Evolutionary conservation across 2,113 vertebrate species (phyloP).

Genomic region (Orientallactaga bullata): DNA sequence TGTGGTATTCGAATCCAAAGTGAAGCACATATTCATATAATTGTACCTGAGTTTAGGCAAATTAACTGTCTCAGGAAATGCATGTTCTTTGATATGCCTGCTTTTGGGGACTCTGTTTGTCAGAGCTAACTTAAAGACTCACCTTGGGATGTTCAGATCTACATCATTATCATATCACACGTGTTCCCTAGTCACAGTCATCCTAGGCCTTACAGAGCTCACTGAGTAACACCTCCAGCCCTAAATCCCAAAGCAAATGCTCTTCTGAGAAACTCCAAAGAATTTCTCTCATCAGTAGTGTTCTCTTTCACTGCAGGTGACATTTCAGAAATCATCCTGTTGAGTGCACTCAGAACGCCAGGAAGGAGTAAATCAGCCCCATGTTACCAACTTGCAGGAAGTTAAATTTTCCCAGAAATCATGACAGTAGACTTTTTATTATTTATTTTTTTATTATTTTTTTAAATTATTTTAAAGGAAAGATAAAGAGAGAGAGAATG

Average conservation of each 20-base stretch:
- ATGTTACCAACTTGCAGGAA: not conserved
- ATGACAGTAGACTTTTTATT: not conserved
- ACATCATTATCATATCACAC: not conserved
- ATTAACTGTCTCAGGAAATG: not conserved
- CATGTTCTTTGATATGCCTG: not conserved
- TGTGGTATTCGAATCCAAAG: not conserved
- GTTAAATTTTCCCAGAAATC: not conserved
- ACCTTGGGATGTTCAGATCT: not conserved
- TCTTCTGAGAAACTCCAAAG: not conserved
- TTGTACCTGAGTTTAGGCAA: not conserved
- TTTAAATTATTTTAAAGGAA: not conserved
- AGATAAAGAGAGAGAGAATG: not conserved
- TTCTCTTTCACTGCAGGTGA: not conserved
- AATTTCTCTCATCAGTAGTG: not conserved
- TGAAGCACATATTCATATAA: not conserved
- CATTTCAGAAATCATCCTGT: not conserved
- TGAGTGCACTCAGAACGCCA: not conserved
- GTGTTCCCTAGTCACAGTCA: not conserved
- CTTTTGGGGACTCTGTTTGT: not conserved
- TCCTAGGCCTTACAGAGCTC: rapidly evolving
- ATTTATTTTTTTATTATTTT: conserved; percentile 23
- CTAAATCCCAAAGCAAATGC: not conserved
- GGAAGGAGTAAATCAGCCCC: not conserved
- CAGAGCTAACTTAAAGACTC: not conserved
- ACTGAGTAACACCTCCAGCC: not conserved